Conservation (phyloP, 2,888 invertebrate species). For the Orthosia incerta region DNA sequence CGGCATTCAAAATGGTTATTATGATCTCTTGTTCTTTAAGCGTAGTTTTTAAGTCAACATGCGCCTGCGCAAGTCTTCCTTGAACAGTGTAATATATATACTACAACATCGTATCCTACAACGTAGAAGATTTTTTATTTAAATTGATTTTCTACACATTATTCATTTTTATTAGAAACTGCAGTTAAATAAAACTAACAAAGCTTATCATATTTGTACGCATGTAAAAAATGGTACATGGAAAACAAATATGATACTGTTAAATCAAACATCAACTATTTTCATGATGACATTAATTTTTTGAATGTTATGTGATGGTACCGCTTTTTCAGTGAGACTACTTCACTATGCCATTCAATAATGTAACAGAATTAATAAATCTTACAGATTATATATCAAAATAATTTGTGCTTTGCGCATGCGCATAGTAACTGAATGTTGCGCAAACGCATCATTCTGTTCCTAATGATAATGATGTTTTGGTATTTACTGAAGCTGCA, state of each 20-base stretch:
- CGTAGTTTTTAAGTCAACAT: conserved; percentile 2
- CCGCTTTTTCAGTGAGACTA: neutral
- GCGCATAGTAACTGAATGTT: conserved; percentile 7
- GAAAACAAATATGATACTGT: neutral
- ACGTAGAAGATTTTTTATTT: too few species aligned
- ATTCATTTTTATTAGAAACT: neutral
- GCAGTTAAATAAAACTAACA: too few species aligned
- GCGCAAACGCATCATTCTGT: neutral
- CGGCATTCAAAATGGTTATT: conserved; percentile 4
- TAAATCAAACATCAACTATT: neutral
- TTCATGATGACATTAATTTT: neutral
- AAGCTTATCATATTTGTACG: neutral
- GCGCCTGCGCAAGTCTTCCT: conserved; percentile 41
- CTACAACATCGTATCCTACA: too few species aligned
- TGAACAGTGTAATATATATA: neutral
- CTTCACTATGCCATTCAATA: neutral
- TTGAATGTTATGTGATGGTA: neutral
- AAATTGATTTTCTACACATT: neutral
- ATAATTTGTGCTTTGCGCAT: conserved; percentile 11
- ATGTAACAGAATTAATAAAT: neutral
- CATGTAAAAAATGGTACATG: neutral
- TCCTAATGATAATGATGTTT: neutral
- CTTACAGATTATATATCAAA: neutral
- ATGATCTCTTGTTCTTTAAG: neutral
- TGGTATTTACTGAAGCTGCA: neutral